Evolutionary conservation across 2,113 vertebrate genomes (phyloP).

Genomic region (Aythya baeri): DNA sequence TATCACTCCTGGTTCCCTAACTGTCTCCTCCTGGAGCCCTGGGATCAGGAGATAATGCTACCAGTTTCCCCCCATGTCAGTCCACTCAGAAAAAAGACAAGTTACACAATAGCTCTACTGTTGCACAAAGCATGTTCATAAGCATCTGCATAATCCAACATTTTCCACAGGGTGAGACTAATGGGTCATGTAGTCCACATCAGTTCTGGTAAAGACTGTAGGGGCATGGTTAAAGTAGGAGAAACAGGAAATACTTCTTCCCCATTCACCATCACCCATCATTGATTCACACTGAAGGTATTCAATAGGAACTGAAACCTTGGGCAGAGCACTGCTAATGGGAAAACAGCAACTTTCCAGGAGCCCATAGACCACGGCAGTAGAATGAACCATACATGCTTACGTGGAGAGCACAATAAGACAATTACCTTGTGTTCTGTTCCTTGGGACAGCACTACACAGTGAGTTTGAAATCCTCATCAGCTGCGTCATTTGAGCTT

Average conservation of each 20-base stretch:
- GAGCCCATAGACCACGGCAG: not conserved
- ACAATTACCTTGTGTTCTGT: not conserved
- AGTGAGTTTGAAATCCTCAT: not conserved
- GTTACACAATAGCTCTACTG: not conserved
- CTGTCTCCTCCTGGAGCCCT: not conserved
- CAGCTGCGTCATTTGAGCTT: accelerated
- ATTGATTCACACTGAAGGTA: not conserved
- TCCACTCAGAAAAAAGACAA: not conserved
- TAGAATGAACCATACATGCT: not conserved
- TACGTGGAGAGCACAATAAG: accelerated
- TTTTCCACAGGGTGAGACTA: not conserved
- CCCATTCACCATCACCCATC: not conserved
- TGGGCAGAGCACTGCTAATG: not conserved
- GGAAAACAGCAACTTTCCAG: not conserved
- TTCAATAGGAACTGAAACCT: not conserved
- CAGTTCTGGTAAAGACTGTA: not conserved
- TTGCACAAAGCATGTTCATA: not conserved
- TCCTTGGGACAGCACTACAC: not conserved
- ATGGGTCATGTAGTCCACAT: not conserved
- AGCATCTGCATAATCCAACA: not conserved
- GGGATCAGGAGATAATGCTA: not conserved
- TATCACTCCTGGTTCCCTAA: not conserved
- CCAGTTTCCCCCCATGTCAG: not conserved
- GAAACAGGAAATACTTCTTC: not conserved
- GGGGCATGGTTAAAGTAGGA: not conserved